phyloP scores from a whole-genome alignment of 2,888 invertebrate genomes.

The Synergus umbraculus region DNA sequence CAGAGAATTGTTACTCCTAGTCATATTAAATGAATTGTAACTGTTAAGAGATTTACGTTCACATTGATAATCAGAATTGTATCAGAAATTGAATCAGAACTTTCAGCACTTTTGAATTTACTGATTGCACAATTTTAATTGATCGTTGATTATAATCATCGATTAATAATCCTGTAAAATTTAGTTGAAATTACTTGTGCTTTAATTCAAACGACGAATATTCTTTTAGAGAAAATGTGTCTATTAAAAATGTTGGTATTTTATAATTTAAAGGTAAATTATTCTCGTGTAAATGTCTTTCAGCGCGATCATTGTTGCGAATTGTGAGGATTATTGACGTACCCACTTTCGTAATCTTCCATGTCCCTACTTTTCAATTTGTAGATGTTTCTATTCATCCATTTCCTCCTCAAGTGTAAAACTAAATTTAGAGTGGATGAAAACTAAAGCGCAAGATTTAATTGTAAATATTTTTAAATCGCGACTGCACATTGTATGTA shows the following conservation, averaged over 20 bases:
- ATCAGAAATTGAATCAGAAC: neutral
- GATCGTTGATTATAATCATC: neutral
- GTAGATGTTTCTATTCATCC: constrained; percentile 10
- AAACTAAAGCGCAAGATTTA: constrained; percentile 14
- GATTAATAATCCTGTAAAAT: neutral
- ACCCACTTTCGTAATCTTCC: constrained; percentile 32
- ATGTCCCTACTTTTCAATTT: constrained; percentile 18
- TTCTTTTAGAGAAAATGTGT: neutral
- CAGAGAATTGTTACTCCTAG: constrained; percentile 38
- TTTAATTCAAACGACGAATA: neutral
- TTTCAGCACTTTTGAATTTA: neutral
- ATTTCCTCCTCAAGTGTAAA: constrained; percentile 12
- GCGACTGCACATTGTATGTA: constrained; percentile 30
- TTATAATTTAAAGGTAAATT: neutral
- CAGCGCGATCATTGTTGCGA: constrained; percentile 21
- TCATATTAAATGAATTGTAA: constrained; percentile 36
- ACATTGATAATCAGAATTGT: constrained; percentile 18
- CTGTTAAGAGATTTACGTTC: constrained; percentile 22
- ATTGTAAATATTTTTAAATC: constrained; percentile 38
- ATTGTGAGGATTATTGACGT: constrained; percentile 36
- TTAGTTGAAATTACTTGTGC: neutral
- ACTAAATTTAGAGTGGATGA: constrained; percentile 1
- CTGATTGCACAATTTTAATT: constrained; percentile 4
- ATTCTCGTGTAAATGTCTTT: constrained; percentile 17
- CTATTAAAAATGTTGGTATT: constrained; percentile 9